Evolutionary conservation across 92 coral and sea anemone genomes (phyloP).

Genomic region (Muricea muricata): DNA sequence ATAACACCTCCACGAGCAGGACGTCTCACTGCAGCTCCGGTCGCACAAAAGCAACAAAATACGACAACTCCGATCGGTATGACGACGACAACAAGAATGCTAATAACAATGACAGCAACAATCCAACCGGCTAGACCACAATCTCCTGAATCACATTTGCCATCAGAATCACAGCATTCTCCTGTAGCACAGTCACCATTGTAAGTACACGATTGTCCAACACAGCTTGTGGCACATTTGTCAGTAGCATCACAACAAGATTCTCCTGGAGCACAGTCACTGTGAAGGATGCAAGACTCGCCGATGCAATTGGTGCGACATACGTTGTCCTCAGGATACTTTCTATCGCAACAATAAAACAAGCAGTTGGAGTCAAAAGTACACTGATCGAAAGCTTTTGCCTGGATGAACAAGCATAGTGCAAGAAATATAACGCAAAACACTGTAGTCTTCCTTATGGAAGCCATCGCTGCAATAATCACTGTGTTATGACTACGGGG

Average conservation of each 20-base stretch:
- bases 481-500: no score
- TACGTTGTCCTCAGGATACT: background rate
- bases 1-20: slow-evolving; percentile 4
- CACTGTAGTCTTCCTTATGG: background rate
- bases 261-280: slow-evolving; percentile 1
- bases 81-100: background rate
- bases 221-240: background rate
- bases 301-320: slow-evolving; percentile 1
- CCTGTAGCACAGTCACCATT: slow-evolving; percentile 5
- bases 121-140: slow-evolving; percentile 22
- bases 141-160: background rate
- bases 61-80: background rate
- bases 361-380: background rate
- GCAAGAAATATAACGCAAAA: background rate
- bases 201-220: background rate
- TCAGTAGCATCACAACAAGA: background rate
- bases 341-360: background rate
- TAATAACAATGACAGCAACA: slow-evolving; percentile 8
- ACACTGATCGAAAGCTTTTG: background rate
- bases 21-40: background rate
- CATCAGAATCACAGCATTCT: background rate
- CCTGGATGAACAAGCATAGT: background rate
- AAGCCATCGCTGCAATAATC: slow-evolving; percentile 9
- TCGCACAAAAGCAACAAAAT: background rate
- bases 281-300: background rate